Evolutionary conservation across 2,797 vertebrate genomes (phyloP), one percentile per base, ranked within the genome.

Genomic region (Gymnothorax javanicus): DNA sequence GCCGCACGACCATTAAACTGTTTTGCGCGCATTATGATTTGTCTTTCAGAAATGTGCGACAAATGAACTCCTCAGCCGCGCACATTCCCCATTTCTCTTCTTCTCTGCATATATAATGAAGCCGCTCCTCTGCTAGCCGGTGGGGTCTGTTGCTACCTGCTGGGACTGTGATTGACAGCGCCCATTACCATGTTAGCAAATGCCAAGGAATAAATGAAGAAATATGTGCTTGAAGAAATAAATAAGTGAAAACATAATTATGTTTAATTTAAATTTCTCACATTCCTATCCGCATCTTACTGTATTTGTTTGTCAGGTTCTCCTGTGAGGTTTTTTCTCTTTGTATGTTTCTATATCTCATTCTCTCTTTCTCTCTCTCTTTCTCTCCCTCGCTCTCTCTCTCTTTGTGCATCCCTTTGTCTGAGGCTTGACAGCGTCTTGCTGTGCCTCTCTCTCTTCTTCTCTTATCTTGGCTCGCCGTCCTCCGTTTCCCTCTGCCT

Each of bases 151-250:
- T 27, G 54, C 75, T 50, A 54, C 75, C 75, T 54, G 50, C 75
- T 23, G 75, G 75, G 75, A n/a, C 4, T 17, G 12, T 75, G 71
- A 75, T 50, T 43, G 71, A 75, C 71, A 75, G 33, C 33, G 4
- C 71, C 50, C 75, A 79, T 82, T 82, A 82, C 11, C 54, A 59
- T 82, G 54, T 58, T n/a, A 82, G 52, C 54, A 82, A 82, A 52
- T 12, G 54, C 79, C 54, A 82, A 27, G 57, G 56, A 82, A 25
- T 56, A 58, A 52, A 13, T 69, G 64, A 71, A 88, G 56, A 33
- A 25, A 85, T 75, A 62, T 71, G 2, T 52, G n/a, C 7, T 27
- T 5, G 81, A 50, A 86, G 60, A 81, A 50, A 86, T 60, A 33
- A 57, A 56, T 52, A 79, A 52, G 23, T 79, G 43, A 79, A 79